Conservation (phyloP, 2,797 vertebrate species). For the Glyptemys insculpta region DNA sequence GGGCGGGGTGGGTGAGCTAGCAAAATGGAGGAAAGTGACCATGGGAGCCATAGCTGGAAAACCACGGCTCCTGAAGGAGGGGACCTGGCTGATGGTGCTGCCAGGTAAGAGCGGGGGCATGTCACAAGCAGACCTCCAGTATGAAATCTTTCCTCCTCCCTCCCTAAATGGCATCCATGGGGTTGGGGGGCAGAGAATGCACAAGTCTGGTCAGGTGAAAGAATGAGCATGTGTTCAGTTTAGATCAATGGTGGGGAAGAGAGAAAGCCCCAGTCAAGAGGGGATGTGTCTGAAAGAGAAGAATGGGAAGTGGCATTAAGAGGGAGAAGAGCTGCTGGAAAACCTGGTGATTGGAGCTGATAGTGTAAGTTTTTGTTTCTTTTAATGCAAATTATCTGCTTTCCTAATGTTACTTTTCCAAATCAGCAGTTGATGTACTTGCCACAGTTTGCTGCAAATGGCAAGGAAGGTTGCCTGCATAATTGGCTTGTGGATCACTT, state of each 20-base stretch:
- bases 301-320: background rate
- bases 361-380: too few relatives aligned
- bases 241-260: background rate
- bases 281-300: background rate
- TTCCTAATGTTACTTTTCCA: background rate
- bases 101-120: background rate
- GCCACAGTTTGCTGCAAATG: background rate
- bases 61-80: background rate
- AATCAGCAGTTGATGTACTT: background rate
- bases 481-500: background rate
- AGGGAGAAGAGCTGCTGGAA: too few relatives aligned
- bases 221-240: background rate
- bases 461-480: background rate
- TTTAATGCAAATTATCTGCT: background rate
- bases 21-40: background rate
- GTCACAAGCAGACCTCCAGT: background rate
- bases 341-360: background rate
- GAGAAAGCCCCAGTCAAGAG: background rate
- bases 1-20: background rate
- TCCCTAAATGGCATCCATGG: background rate
- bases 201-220: background rate
- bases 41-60: background rate
- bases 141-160: background rate
- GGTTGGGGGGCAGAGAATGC: background rate
- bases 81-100: background rate